Percentiles rank a stretch among this genome's conserved stretches.
Evolutionary conservation across 2,113 vertebrate genomes (phyloP).

Genomic region (Euleptes europaea): DNA sequence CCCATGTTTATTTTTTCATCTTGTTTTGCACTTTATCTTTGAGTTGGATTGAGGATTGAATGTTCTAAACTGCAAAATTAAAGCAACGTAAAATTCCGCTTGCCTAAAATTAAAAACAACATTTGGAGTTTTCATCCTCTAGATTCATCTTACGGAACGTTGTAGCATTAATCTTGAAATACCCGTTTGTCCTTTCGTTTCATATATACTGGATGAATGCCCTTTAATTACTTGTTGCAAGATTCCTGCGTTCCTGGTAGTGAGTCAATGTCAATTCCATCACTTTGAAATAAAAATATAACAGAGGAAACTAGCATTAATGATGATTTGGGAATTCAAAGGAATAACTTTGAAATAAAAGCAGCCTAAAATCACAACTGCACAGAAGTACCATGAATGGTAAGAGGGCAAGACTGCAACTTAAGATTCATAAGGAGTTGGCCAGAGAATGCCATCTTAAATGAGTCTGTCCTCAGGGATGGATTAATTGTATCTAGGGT

Average conservation of each 20-base stretch:
- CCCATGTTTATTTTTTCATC: slow-evolving; percentile 44
- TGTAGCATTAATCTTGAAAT: not conserved
- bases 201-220: not conserved
- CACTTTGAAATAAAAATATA: not conserved
- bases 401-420: too few species aligned
- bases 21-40: slow-evolving; percentile 64
- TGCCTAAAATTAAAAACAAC: not conserved
- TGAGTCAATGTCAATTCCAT: not conserved
- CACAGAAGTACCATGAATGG: too few species aligned
- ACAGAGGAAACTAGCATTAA: not conserved
- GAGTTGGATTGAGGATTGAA: slow-evolving; percentile 46
- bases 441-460: too few species aligned
- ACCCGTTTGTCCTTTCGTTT: not conserved
- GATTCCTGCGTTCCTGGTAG: not conserved
- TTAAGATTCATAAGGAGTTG: too few species aligned
- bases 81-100: slow-evolving; percentile 49
- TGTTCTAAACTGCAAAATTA: slow-evolving; percentile 46
- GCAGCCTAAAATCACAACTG: too few species aligned
- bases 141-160: not conserved
- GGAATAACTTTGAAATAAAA: not conserved
- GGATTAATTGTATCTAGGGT: too few species aligned
- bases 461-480: too few species aligned
- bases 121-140: not conserved
- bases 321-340: not conserved
- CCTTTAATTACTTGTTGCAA: not conserved